Percentiles rank a stretch among this genome's conserved stretches.
phyloP scores from a whole-genome alignment of 2,888 invertebrate species.

The Monopis laevigella region DNA sequence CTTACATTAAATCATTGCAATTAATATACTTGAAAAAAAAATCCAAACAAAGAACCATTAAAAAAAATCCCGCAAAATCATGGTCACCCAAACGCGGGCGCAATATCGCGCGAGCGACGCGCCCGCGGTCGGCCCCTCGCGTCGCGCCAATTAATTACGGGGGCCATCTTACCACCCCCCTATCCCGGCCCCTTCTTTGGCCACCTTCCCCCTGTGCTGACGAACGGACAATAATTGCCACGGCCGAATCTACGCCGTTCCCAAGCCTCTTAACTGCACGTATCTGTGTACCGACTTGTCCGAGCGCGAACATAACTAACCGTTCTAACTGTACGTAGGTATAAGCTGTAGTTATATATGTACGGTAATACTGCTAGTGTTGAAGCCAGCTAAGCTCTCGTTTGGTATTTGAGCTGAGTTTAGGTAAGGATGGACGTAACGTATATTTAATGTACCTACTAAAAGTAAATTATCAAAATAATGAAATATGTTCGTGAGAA shows the following conservation, averaged over 20 bases:
- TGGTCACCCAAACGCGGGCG: slow-evolving; percentile 39
- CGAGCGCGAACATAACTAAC: neutral
- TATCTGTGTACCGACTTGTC: slow-evolving; percentile 10
- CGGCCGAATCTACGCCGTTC: slow-evolving; percentile 37
- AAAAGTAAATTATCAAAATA: too few relatives aligned
- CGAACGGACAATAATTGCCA: slow-evolving; percentile 65
- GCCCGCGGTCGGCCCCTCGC: slow-evolving; percentile 63
- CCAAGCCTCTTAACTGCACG: slow-evolving; percentile 23
- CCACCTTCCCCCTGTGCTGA: slow-evolving; percentile 31
- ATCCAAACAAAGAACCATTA: too few relatives aligned
- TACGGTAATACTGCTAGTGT: too few relatives aligned
- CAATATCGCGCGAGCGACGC: slow-evolving; percentile 57
- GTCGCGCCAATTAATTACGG: slow-evolving; percentile 68
- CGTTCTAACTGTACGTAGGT: neutral
- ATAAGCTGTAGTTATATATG: neutral
- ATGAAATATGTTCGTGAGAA: too few relatives aligned
- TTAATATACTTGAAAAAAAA: too few relatives aligned
- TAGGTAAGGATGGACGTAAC: too few relatives aligned
- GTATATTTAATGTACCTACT: too few relatives aligned
- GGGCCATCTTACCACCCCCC: slow-evolving; percentile 58
- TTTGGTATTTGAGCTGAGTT: too few relatives aligned
- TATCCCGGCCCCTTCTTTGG: slow-evolving; percentile 22
- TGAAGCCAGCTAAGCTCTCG: too few relatives aligned
- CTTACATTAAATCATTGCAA: too few relatives aligned
- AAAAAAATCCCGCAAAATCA: neutral